Conservation (phyloP, 2,113 vertebrate species). For the Macquaria australasica region DNA sequence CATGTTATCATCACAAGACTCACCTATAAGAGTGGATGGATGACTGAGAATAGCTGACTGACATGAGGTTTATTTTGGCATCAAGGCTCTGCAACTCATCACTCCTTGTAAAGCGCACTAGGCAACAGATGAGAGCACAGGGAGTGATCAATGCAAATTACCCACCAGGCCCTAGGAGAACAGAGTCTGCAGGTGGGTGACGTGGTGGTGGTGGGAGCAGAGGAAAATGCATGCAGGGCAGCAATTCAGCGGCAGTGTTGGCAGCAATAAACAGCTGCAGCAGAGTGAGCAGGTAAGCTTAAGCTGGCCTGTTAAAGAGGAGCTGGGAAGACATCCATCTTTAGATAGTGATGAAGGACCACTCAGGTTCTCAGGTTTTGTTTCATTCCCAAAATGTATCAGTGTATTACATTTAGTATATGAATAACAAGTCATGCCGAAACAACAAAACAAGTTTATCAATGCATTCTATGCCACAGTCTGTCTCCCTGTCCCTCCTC, state of each 20-base stretch:
- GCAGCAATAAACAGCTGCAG: conserved; percentile 7
- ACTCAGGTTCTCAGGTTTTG: neutral
- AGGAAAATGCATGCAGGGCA: conserved; percentile 26
- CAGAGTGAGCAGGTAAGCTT: conserved; percentile 2
- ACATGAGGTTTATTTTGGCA: conserved; percentile 29
- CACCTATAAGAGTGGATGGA: neutral
- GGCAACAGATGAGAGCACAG: conserved; percentile 56
- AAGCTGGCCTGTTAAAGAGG: neutral
- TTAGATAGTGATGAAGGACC: neutral
- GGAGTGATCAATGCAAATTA: conserved; percentile 75
- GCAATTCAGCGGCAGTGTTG: conserved; percentile 35
- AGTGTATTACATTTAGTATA: neutral
- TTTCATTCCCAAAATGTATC: conserved; percentile 3
- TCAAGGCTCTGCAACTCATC: conserved; percentile 41
- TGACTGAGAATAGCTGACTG: conserved; percentile 33
- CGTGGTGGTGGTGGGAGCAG: neutral
- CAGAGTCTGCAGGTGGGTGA: conserved; percentile 39
- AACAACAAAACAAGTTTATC: neutral
- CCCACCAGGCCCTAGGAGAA: conserved; percentile 25
- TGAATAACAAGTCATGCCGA: conserved; percentile 8
- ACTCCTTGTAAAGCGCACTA: conserved; percentile 28
- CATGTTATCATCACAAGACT: conserved; percentile 10
- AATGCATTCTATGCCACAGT: too few relatives aligned
- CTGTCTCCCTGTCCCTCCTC: too few relatives aligned
- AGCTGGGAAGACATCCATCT: neutral